Evolutionary conservation across 2,888 invertebrate genomes (phyloP).

Genomic region (Tenthredo scrophulariae): DNA sequence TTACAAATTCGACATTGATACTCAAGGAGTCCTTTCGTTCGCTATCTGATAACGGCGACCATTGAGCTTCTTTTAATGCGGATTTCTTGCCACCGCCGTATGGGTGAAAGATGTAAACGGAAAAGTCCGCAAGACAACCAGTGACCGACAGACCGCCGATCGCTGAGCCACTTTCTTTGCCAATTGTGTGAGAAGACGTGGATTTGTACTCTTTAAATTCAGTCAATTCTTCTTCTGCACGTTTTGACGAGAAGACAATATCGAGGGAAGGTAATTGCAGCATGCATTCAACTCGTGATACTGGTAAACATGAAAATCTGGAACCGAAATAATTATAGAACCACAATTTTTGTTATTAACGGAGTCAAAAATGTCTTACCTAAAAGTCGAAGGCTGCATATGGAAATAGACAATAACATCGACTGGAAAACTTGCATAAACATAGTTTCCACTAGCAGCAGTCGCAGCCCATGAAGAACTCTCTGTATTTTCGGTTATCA

Average conservation of each 20-base stretch:
- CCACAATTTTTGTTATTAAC: not conserved
- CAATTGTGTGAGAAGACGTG: slow-evolving; percentile 67
- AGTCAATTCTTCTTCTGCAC: slow-evolving; percentile 87
- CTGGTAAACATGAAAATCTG: slow-evolving; percentile 96
- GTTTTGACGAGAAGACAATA: slow-evolving; percentile 96
- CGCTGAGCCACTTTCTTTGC: slow-evolving; percentile 82
- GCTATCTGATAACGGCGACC: slow-evolving; percentile 92
- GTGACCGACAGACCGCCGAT: slow-evolving; percentile 95
- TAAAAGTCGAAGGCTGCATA: slow-evolving; percentile 97
- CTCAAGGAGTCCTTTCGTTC: slow-evolving; percentile 97
- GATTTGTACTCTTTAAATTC: slow-evolving; percentile 78
- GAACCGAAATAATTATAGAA: slow-evolving; percentile 49
- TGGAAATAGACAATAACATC: slow-evolving; percentile 99
- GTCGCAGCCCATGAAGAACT: slow-evolving; percentile 75
- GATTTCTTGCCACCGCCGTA: slow-evolving; percentile 95
- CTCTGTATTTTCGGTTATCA: slow-evolving; percentile 72
- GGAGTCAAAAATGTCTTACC: slow-evolving; percentile 62
- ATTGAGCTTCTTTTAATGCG: slow-evolving; percentile 89
- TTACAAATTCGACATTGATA: slow-evolving; percentile 98
- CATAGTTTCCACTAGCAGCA: slow-evolving; percentile 80
- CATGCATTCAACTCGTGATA: slow-evolving; percentile 97
- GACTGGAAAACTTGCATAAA: slow-evolving; percentile 97
- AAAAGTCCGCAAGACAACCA: slow-evolving; percentile 97
- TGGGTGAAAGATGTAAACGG: slow-evolving; percentile 98
- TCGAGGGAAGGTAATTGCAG: slow-evolving; percentile 97